Base-by-base conservation (phyloP, 2,797 vertebrate genomes). In the Pyrocephalus nanus region DNA sequence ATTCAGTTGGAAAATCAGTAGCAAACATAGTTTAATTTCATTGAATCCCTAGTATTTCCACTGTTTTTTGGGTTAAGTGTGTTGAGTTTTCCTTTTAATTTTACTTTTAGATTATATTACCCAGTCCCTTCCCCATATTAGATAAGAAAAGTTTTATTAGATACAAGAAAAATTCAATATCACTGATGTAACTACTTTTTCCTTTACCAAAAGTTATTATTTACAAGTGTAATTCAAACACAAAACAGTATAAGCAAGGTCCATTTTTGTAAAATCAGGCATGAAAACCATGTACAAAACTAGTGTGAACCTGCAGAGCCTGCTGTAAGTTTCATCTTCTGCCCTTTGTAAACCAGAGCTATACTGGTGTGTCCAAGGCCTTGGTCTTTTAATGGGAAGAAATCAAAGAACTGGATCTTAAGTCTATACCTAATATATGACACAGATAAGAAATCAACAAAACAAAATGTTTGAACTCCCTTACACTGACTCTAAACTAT, bases 111-210 rank as follows among this genome's bases (percentile, higher is more conserved):
- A 42, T 36, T 70, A 8, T 57, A 42, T 65, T 55, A 23, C 65
- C 10, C 12, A 4, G 17, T 18, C 2, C 10, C 5, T 4, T 32
- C 2, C 1, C 4, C 4, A 13, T 3, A 76, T 61, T 62, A 9
- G 20, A 67, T 58, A n/a, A 53, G 4, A n/a, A n/a, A 79, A 12
- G 0, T 36, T 73, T 30, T 58, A 8, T 38, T 50, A 61, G 6
- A 36, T 13, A 34, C 23, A 51, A 8, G 5, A 9, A 54, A 36
- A 26, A 61, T 19, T 65, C 32, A 42, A 4, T 26, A 75, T 17
- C 3, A 22, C 25, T 73, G 16, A 38, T 29, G 14, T n/a, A 61
- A 90, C 55, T 36, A 60, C 2, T 2, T 2, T 18, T 58, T 55
- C 23, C 18, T 50, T 50, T 34, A 19, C 3, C 7, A 36, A 48